Evolutionary conservation across 2,113 vertebrate species (phyloP).

Genomic region (Pseudopipra pipra): DNA sequence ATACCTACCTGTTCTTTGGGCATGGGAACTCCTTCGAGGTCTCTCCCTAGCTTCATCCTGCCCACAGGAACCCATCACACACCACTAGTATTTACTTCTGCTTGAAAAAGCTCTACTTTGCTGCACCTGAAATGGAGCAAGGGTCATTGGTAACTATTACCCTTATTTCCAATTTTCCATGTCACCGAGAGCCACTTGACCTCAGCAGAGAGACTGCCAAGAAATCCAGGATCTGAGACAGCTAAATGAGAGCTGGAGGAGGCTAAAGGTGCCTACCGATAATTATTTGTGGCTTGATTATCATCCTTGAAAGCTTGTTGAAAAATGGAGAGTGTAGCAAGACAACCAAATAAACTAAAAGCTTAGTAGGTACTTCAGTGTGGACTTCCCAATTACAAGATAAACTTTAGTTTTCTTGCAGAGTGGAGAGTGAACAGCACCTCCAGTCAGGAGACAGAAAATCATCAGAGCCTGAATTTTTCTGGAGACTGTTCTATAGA

Average conservation of each 20-base stretch:
- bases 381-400: neutral
- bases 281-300: neutral
- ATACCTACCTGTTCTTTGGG: neutral
- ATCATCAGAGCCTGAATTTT: neutral
- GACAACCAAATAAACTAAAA: neutral
- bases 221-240: neutral
- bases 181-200: neutral
- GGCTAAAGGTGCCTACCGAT: neutral
- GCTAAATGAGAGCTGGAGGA: neutral
- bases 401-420: accelerated
- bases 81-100: neutral
- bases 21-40: neutral
- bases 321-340: neutral
- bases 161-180: neutral
- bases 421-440: neutral
- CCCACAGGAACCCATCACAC: neutral
- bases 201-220: neutral
- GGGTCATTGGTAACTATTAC: neutral
- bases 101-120: neutral
- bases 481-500: neutral
- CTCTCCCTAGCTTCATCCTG: neutral
- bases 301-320: neutral
- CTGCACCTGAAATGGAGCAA: neutral
- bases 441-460: neutral
- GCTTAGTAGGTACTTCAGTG: neutral